Percentiles rank a stretch among this genome's conserved stretches.
Evolutionary conservation across 2,113 vertebrate species (phyloP).

Genomic region (Otolemur garnettii): DNA sequence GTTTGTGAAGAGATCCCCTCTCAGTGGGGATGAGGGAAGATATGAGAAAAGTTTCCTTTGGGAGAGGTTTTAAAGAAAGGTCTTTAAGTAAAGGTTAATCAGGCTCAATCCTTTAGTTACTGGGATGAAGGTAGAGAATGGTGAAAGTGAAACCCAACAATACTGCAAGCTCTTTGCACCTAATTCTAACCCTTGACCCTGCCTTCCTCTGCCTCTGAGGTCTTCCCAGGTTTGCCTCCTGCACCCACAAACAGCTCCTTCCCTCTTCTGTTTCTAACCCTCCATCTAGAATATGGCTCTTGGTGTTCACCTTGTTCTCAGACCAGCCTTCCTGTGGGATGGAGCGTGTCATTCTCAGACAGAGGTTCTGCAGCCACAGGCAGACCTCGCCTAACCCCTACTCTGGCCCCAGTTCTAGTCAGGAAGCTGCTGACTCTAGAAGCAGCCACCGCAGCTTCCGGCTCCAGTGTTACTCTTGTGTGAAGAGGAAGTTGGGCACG

Average conservation of each 20-base stretch:
- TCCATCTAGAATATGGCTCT: background rate
- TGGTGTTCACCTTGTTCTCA: background rate
- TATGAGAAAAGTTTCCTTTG: background rate
- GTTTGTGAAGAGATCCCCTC: background rate
- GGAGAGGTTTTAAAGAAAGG: background rate
- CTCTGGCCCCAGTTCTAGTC: background rate
- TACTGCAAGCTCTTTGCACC: background rate
- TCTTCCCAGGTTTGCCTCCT: background rate
- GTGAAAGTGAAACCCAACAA: background rate
- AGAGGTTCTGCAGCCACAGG: background rate
- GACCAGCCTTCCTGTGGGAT: background rate
- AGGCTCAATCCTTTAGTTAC: background rate
- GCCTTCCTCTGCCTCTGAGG: background rate
- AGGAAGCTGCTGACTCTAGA: conserved; percentile 75
- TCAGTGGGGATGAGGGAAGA: background rate
- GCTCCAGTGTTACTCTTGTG: background rate
- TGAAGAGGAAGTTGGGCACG: conserved; percentile 63
- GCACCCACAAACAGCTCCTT: background rate
- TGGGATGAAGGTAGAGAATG: background rate
- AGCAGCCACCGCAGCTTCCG: conserved; percentile 70
- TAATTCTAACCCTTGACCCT: background rate
- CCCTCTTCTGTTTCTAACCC: background rate
- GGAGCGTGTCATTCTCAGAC: background rate
- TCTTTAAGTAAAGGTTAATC: background rate
- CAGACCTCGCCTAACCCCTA: background rate